These are phyloP conservation scores for Perca flavescens DNA, from an alignment of 2,113 vertebrate species.

Conservation along the genomic window DNA sequence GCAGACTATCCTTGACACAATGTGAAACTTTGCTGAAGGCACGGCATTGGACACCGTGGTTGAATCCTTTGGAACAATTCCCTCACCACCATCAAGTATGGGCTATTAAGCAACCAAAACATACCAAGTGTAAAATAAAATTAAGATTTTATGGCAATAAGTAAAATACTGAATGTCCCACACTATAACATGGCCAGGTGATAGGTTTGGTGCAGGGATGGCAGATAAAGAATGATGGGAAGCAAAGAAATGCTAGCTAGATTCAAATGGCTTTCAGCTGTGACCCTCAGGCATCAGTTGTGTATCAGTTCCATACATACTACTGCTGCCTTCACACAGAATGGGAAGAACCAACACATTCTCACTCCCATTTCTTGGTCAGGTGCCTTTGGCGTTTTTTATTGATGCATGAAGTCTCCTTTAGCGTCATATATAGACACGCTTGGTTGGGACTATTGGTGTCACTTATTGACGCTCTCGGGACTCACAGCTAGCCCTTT, in stretches of 20 bases:
- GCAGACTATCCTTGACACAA: background rate
- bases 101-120: background rate
- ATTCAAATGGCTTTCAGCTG: background rate
- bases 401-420: no score
- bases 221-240: background rate
- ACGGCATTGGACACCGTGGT: background rate
- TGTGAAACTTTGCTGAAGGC: background rate
- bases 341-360: background rate
- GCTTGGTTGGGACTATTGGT: no score
- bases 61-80: constrained; percentile 13
- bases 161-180: background rate
- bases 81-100: background rate
- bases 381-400: no score
- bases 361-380: no score
- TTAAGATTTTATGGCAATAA: background rate
- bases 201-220: background rate
- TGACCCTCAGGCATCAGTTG: background rate
- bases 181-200: background rate
- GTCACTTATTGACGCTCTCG: no score
- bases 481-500: no score
- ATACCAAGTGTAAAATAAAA: background rate
- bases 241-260: background rate
- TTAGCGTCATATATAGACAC: no score
- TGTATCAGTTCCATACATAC: background rate
- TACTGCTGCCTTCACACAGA: background rate